A percentile compares a stretch with the other conserved stretches of the same genome.
phyloP scores from a whole-genome alignment of 2,113 vertebrate genomes.

The Corythornis madagascariensis region DNA sequence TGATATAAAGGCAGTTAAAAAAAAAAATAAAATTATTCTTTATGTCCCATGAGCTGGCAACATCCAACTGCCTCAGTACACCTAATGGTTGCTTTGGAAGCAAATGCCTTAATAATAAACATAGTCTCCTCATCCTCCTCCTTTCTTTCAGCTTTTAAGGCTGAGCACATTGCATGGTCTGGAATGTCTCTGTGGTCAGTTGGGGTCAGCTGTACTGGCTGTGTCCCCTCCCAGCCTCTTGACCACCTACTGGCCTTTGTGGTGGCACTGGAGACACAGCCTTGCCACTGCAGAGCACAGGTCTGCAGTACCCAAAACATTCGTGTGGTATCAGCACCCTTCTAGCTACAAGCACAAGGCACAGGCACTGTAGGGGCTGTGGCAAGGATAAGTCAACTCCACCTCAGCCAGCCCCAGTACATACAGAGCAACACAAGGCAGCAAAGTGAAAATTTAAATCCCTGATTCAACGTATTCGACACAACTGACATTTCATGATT shows the following conservation, averaged over 20 bases:
- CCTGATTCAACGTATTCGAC: neutral
- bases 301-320: fast-evolving
- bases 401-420: neutral
- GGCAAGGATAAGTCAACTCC: fast-evolving
- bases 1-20: neutral
- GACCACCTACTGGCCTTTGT: neutral
- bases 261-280: no score
- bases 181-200: neutral
- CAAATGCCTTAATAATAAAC: neutral
- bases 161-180: neutral
- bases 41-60: neutral
- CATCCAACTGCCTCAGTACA: neutral
- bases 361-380: neutral
- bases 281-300: neutral
- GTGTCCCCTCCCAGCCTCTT: neutral
- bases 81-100: neutral
- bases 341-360: neutral
- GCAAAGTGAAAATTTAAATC: neutral
- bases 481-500: neutral
- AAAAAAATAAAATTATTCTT: neutral
- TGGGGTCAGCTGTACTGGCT: neutral
- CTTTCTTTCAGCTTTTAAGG: neutral
- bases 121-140: no score
- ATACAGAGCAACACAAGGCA: neutral
- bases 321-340: neutral